Percentiles rank a stretch among this genome's conserved stretches.
Evolutionary conservation across 2,888 invertebrate species (phyloP).

Genomic region (Torymus auratus): DNA sequence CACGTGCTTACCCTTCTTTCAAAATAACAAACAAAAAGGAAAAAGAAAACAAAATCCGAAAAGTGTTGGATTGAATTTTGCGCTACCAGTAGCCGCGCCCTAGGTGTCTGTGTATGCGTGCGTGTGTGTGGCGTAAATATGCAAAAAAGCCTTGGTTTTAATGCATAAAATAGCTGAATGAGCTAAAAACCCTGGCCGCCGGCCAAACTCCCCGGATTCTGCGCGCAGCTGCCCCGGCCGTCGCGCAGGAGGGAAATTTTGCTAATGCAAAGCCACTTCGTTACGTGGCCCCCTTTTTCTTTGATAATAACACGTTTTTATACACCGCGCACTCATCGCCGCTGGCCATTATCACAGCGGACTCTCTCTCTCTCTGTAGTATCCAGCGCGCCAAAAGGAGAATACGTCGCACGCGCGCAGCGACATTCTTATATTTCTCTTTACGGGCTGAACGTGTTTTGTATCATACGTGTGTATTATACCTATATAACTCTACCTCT

Average conservation of each 20-base stretch:
- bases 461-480: not conserved
- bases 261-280: slow-evolving; percentile 3
- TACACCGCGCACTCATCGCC: not conserved
- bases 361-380: not conserved
- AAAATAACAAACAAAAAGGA: not conserved
- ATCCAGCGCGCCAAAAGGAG: not conserved
- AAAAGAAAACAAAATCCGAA: not conserved
- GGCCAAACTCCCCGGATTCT: slow-evolving; percentile 21
- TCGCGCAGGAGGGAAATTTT: not conserved
- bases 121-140: not conserved
- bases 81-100: not conserved
- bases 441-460: too few relatives aligned
- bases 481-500: slow-evolving; percentile 14
- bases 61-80: slow-evolving; percentile 15
- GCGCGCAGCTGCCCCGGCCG: too few relatives aligned
- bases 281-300: not conserved
- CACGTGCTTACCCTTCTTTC: not conserved
- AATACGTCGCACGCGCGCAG: too few relatives aligned
- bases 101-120: too few relatives aligned
- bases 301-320: slow-evolving; percentile 8
- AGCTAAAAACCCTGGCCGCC: slow-evolving; percentile 30
- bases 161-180: slow-evolving; percentile 16
- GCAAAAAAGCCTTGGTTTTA: not conserved
- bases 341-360: not conserved
- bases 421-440: too few relatives aligned